Conservation (phyloP, 2,113 vertebrate species). For the Psephotus haematonotus region DNA sequence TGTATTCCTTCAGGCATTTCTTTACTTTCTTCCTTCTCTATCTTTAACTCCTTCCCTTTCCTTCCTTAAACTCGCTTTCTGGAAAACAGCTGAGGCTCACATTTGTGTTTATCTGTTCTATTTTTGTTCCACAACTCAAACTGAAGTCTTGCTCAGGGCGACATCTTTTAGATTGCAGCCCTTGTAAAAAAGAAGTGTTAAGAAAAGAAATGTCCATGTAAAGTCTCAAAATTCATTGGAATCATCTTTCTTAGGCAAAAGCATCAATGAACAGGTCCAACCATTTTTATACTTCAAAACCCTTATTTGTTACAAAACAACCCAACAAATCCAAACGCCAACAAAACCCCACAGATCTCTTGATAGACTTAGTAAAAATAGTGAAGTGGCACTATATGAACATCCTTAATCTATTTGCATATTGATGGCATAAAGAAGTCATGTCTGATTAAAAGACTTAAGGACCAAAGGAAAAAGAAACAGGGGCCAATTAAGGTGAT, state of each 20-base stretch:
- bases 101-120: not conserved
- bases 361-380: not conserved
- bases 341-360: not conserved
- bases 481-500: slow-evolving; percentile 41
- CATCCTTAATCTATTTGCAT: slow-evolving; percentile 24
- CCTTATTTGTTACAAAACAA: not conserved
- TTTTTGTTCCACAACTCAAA: not conserved
- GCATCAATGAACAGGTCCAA: not conserved
- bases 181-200: not conserved
- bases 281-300: not conserved
- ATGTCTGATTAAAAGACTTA: slow-evolving; percentile 57
- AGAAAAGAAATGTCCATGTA: not conserved
- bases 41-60: not conserved
- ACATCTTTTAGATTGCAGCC: not conserved
- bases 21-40: not conserved
- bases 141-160: not conserved
- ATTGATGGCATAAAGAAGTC: slow-evolving; percentile 28
- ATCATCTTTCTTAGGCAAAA: not conserved
- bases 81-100: not conserved
- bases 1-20: not conserved
- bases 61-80: not conserved
- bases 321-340: not conserved
- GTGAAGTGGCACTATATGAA: not conserved
- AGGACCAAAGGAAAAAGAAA: slow-evolving; percentile 35
- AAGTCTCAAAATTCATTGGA: not conserved